Conservation (phyloP, 2,113 vertebrate genomes). For the Lycocorax pyrrhopterus region DNA sequence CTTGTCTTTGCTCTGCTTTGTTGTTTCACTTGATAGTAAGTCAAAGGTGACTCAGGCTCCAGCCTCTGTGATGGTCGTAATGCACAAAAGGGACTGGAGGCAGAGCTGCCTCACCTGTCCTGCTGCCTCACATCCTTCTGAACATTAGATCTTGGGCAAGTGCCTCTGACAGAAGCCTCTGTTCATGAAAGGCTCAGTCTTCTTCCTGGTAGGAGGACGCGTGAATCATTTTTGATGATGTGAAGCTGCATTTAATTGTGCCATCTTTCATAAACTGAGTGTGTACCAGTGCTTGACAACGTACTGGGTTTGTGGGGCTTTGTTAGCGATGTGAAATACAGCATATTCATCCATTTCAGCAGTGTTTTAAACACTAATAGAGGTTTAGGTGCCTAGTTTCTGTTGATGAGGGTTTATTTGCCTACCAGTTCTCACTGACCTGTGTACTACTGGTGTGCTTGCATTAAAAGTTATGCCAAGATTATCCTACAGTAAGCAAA, state of each 20-base stretch:
- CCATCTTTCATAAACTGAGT: constrained; percentile 1
- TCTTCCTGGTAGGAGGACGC: not conserved
- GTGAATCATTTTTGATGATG: constrained; percentile 26
- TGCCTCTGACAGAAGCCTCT: not conserved
- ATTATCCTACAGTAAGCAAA: not conserved
- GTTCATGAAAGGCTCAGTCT: not conserved
- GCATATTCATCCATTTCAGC: not conserved
- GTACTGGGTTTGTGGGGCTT: not conserved
- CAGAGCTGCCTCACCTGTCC: not conserved
- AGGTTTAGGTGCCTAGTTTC: not conserved
- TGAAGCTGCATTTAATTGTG: constrained; percentile 9
- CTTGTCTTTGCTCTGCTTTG: not conserved
- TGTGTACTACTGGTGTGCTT: not conserved
- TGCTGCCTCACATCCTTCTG: not conserved
- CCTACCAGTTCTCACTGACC: not conserved
- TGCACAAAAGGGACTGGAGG: not conserved
- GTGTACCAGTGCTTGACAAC: not conserved
- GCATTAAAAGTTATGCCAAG: not conserved
- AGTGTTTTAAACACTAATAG: not conserved
- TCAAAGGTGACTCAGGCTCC: not conserved
- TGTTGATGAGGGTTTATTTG: not conserved
- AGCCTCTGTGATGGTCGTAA: not conserved
- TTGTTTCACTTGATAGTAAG: constrained; percentile 1
- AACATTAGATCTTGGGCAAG: not conserved
- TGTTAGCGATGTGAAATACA: not conserved